These are phyloP conservation scores for Gavia stellata DNA, from an alignment of 2,113 vertebrate genomes.

Conservation along the genomic window DNA sequence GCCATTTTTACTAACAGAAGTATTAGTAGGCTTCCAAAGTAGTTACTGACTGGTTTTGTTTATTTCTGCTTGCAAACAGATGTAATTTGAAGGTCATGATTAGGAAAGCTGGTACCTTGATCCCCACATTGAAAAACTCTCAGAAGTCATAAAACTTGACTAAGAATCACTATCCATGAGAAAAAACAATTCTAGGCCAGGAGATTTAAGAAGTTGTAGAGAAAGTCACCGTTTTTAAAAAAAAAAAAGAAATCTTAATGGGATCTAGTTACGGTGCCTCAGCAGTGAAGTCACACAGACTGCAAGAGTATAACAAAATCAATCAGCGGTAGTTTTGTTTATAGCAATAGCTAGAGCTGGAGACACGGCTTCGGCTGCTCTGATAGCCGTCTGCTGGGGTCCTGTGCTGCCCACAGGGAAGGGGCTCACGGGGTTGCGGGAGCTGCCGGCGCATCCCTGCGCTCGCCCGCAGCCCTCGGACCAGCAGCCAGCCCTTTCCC, in stretches of 20 bases:
- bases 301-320: background rate
- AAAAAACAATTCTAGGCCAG: background rate
- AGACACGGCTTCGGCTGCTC: background rate
- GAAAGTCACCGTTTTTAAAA: background rate
- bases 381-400: background rate
- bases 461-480: rapidly evolving
- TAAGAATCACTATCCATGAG: background rate
- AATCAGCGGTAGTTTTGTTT: background rate
- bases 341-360: background rate
- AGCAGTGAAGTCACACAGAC: background rate
- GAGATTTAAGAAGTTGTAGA: background rate
- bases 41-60: background rate
- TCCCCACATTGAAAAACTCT: background rate
- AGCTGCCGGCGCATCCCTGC: background rate
- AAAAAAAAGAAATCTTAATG: background rate
- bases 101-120: background rate
- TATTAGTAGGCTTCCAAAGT: rapidly evolving
- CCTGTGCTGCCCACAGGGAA: background rate
- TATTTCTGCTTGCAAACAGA: background rate
- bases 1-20: background rate
- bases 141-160: background rate
- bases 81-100: background rate
- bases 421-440: background rate
- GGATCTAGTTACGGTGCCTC: background rate
- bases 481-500: background rate